These are phyloP conservation scores for Chrysemys picta DNA, from an alignment of 2,113 vertebrate species.

Conservation along the genomic window DNA sequence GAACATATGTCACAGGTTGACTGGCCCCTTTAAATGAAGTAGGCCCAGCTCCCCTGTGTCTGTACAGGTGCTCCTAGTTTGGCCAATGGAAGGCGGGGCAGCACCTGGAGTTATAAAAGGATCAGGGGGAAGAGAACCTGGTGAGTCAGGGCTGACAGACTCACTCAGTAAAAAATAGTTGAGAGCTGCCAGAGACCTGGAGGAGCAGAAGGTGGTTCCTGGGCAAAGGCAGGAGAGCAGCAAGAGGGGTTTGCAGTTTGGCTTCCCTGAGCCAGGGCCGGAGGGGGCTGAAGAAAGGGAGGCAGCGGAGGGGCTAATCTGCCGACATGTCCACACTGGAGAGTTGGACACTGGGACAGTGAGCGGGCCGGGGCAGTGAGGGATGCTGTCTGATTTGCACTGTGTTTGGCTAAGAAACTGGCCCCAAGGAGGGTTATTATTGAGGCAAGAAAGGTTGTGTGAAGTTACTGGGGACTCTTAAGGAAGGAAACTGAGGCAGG, in stretches of 20 bases:
- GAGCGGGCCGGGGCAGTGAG: too few relatives aligned
- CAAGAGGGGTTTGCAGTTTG: not conserved
- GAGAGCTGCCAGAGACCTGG: not conserved
- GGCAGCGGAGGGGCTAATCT: not conserved
- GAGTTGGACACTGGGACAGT: too few relatives aligned
- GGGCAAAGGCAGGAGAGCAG: not conserved
- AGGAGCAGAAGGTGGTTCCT: not conserved
- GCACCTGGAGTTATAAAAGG: not conserved
- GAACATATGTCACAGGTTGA: not conserved
- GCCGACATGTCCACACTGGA: too few relatives aligned
- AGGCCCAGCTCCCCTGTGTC: not conserved
- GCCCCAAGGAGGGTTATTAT: not conserved
- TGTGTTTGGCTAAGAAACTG: not conserved
- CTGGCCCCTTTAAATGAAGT: not conserved
- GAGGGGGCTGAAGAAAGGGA: not conserved
- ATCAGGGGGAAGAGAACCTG: not conserved
- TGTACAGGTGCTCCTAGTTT: not conserved
- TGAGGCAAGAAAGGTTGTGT: not conserved
- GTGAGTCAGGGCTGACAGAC: not conserved
- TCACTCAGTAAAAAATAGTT: not conserved
- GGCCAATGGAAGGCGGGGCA: not conserved
- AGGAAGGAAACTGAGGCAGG: not conserved
- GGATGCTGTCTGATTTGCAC: not conserved
- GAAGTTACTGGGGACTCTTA: too few relatives aligned
- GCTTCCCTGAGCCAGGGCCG: not conserved